Conservation (phyloP, 2,113 vertebrate species). For the Coracopsis vasa region DNA sequence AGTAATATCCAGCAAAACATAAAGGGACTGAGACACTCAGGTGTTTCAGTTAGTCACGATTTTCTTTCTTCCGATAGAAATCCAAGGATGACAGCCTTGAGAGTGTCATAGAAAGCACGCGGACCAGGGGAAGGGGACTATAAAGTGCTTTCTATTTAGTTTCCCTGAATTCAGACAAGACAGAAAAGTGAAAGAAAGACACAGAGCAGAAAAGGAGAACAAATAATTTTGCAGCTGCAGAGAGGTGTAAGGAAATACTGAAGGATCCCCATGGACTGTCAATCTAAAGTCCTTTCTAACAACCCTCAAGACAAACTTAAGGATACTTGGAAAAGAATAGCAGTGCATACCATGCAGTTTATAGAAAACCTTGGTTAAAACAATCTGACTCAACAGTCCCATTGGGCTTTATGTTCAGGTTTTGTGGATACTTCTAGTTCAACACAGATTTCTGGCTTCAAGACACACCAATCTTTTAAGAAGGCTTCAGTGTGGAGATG, state of each 20-base stretch:
- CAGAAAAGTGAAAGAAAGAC: not conserved
- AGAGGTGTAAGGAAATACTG: not conserved
- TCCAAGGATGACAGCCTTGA: not conserved
- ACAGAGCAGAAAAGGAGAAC: not conserved
- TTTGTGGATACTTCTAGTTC: not conserved
- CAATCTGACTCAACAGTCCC: not conserved
- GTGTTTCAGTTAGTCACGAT: not conserved
- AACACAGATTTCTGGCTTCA: not conserved
- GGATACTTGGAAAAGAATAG: not conserved
- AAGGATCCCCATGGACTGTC: not conserved
- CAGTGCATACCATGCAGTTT: not conserved
- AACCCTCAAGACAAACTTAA: not conserved
- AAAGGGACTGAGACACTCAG: not conserved
- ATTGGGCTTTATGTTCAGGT: not conserved
- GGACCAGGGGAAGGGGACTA: not conserved
- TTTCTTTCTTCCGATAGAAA: not conserved
- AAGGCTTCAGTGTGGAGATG: not conserved
- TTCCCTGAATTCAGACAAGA: not conserved
- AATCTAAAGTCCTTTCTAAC: not conserved
- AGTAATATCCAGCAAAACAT: not conserved
- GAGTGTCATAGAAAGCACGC: not conserved
- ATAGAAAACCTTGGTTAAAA: not conserved
- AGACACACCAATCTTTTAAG: not conserved
- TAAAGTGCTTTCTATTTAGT: not conserved
- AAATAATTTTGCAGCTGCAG: not conserved